Base-by-base conservation (phyloP, 1,140 invertebrate species). In the Drosophila serrata region DNA sequence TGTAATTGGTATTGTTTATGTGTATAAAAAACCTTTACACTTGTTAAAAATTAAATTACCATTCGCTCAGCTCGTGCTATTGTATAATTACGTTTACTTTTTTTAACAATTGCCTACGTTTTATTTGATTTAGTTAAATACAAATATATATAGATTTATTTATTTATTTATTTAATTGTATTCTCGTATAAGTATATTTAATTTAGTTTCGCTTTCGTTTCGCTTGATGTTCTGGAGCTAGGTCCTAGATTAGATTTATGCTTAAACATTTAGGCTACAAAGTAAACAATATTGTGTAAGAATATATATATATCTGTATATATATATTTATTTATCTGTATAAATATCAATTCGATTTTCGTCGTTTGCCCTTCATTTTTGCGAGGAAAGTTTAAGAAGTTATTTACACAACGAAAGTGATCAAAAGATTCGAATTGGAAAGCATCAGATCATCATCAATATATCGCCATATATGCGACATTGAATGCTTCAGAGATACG, bases 21-120 rank as follows among this genome's bases (percentile, higher is more conserved):
- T 35, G 19, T 67, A 49, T 67, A 67, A 56, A 70, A 70, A 70
- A 70, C 39, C 48, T 70, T 70, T 69, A 70, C 62, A 57, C 46
- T 62, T 59, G 37, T 64, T 79, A 55, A 80, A 79, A 79, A 87
- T 81, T 69, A 69, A 79, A 78, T 85, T 85, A 81, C 49, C 61
- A 48, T 73, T 73, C 55, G 57, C 77, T 67, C 43, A 37, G 61
- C 62, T 40, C 40, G 60, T 87, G 43, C 65, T 68, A 59, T 82
- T 79, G 84, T 87, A 80, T 88, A 82, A 87, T 82, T 87, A 82
- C 64, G 43, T 46, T 46, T 24, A 46, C 2, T 77, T 62, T 62
- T 40, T 82, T 87, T 76, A 87, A 88, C 82, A 87, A 88, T 87
- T 87, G 67, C 84, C 82, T 87, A 87, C 84, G 68, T 60, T 63